Base-by-base conservation (phyloP, 2,113 vertebrate species). In the Malaclemys terrapin region DNA sequence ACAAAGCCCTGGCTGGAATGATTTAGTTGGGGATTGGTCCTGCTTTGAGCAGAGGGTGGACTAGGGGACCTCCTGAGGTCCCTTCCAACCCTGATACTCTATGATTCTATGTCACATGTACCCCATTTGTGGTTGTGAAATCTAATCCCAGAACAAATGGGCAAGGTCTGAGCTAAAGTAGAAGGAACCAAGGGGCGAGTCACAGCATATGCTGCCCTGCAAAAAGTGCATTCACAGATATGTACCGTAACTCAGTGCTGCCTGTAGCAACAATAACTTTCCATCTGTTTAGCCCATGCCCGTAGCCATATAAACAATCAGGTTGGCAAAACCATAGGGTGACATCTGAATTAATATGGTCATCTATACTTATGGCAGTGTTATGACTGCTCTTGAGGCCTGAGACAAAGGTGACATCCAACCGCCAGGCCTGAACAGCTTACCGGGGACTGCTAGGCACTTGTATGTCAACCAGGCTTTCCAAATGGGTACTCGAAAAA, bases 191-290 rank as follows among this genome's bases (percentile, higher is more conserved):
- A 52, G 11, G 59, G 84, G 72, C 17, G 5, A 27, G 19, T 80
- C 81, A 56, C 0, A 0, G 2, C 2, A 5, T 19, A 4, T 1
- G 8, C 49, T 94, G 76, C 75, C 50, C 6, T 59, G 24, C 1
- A 10, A 76, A 76, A 89, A 52, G 0, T 29, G 57, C 27, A 11
- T 59, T 59, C 45, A 78, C 75, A 27, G 25, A 25, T 76, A 13
- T 27, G 11, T 47, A 27, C 12, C 38, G 8, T 27, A 9, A 22
- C 4, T 38, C 65, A 22, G 65, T 4, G 19, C 9, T 72, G 13
- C 75, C 75, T 78, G 25, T 2, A 6, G 31, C 4, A 22, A 0
- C 1, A 79, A 57, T 59, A 50, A 79, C 83, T 93, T 90, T 0
- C 2, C 27, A 5, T 79, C 7, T 79, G n/a, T 69, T 35, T 20